Percentiles rank a stretch among this genome's conserved stretches.
Evolutionary conservation across 2,888 invertebrate species (phyloP).

Genomic region (Zygaena filipendulae): DNA sequence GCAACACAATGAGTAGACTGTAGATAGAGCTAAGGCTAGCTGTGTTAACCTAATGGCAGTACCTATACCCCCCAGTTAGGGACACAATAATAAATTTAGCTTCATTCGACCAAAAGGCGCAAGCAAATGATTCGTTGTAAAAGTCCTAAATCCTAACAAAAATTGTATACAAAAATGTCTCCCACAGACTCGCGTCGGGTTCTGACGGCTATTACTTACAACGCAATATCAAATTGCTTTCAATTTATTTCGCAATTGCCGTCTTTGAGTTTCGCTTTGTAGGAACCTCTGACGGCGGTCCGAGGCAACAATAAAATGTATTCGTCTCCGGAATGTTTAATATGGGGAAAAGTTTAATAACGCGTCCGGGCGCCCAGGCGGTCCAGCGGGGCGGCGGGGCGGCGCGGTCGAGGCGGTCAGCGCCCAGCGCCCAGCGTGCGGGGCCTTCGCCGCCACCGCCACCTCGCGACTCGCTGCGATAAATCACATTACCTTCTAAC

Average conservation of each 20-base stretch:
- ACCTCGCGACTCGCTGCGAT: conserved; percentile 51
- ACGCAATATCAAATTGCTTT: conserved; percentile 70
- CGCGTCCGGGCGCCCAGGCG: conserved; percentile 52
- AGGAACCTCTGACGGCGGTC: conserved; percentile 67
- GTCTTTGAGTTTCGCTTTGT: conserved; percentile 70
- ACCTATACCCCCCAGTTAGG: too few relatives aligned
- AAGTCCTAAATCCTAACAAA: too few relatives aligned
- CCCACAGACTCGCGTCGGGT: conserved; percentile 48
- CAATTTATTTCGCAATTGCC: conserved; percentile 70
- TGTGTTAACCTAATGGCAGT: too few relatives aligned
- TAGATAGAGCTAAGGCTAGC: too few relatives aligned
- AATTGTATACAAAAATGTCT: conserved; percentile 57
- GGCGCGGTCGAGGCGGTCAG: conserved; percentile 28
- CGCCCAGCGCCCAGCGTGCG: conserved; percentile 37
- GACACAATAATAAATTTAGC: too few relatives aligned
- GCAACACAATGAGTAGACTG: too few relatives aligned
- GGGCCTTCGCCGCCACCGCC: conserved; percentile 36
- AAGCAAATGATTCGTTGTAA: too few relatives aligned
- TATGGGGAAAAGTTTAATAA: conserved; percentile 71
- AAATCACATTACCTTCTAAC: conserved; percentile 67
- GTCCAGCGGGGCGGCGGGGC: too few relatives aligned
- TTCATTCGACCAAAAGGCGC: too few relatives aligned
- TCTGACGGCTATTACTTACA: conserved; percentile 67
- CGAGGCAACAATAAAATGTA: conserved; percentile 70
- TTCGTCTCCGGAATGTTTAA: conserved; percentile 71